A percentile compares a stretch with the other conserved stretches of the same genome.
Evolutionary conservation across 2,797 vertebrate species (phyloP).

Genomic region (Buceros bicornis): DNA sequence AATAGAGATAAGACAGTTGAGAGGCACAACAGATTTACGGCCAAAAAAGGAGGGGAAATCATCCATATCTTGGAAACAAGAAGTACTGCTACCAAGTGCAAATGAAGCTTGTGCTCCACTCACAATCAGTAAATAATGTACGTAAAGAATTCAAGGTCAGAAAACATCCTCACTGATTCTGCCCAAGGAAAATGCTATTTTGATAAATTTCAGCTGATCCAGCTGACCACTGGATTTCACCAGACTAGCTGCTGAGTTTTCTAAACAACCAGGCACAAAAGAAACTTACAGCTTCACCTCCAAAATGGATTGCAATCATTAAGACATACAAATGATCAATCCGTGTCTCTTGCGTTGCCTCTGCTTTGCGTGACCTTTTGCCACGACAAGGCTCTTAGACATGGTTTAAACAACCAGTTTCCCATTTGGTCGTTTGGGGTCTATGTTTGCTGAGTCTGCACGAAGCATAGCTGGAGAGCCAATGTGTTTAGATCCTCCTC

Average conservation of each 20-base stretch:
- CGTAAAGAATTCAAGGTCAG: neutral
- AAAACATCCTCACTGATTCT: neutral
- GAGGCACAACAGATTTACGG: neutral
- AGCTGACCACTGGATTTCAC: neutral
- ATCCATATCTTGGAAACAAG: neutral
- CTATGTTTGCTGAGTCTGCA: neutral
- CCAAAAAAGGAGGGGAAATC: neutral
- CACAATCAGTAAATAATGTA: neutral
- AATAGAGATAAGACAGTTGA: neutral
- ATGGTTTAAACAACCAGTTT: neutral
- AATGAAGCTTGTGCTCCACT: neutral
- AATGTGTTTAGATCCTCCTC: neutral
- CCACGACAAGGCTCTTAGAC: neutral
- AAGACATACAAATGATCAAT: rapidly evolving
- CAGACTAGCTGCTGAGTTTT: neutral
- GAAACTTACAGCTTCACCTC: neutral
- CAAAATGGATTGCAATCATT: neutral
- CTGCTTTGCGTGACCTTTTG: neutral
- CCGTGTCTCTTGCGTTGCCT: neutral
- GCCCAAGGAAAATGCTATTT: neutral
- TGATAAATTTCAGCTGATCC: neutral
- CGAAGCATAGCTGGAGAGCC: neutral
- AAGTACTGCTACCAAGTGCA: neutral
- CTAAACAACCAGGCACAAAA: neutral
- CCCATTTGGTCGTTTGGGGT: neutral